Conservation (phyloP, 2,888 invertebrate species). For the Neoitamus cyanurus region DNA sequence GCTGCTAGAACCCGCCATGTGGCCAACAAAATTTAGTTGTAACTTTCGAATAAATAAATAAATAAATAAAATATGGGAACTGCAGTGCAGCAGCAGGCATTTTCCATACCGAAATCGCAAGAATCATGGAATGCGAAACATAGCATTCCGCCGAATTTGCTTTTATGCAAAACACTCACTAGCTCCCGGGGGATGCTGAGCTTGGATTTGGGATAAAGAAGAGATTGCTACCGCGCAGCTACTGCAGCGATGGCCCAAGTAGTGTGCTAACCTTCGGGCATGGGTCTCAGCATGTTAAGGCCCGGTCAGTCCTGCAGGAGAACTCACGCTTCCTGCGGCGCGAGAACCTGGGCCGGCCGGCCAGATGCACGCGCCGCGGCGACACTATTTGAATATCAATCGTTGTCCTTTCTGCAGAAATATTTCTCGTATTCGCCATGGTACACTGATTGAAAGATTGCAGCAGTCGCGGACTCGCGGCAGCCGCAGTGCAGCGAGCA, state of each 20-base stretch:
- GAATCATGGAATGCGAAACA: not conserved
- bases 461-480: not conserved
- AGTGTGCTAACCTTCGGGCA: not conserved
- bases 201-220: not conserved
- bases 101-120: not conserved
- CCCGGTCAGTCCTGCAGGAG: not conserved
- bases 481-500: not conserved
- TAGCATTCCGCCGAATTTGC: not conserved
- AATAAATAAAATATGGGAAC: not conserved
- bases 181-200: not conserved
- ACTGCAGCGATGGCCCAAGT: not conserved
- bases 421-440: slow-evolving; percentile 7
- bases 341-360: not conserved
- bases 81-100: not conserved
- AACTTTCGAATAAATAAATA: not conserved
- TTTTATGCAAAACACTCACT: not conserved
- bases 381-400: slow-evolving; percentile 37
- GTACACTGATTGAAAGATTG: slow-evolving; percentile 21
- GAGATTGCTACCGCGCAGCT: not conserved
- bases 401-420: slow-evolving; percentile 21
- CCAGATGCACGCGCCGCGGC: slow-evolving; percentile 27
- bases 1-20: no score
- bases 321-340: not conserved
- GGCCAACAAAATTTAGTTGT: not conserved
- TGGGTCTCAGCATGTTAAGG: not conserved